Percentiles rank a stretch among this genome's conserved stretches.
Conservation (phyloP, 1,140 invertebrate genomes). For the Pseudomyrmex gracilis region DNA sequence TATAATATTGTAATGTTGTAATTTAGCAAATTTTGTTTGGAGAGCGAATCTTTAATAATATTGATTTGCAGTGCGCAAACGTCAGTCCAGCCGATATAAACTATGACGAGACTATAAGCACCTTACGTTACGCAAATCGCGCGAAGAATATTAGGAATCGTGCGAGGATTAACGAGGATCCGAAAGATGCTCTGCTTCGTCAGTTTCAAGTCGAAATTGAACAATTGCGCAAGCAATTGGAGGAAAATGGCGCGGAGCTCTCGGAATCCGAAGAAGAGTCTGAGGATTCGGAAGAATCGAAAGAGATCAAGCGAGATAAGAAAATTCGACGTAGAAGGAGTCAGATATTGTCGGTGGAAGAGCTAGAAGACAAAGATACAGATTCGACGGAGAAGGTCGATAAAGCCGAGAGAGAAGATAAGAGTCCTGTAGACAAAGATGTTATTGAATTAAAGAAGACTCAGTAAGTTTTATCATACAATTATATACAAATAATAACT, state of each 20-base stretch:
- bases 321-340: conserved; percentile 78
- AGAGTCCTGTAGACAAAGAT: conserved; percentile 81
- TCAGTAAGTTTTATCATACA: conserved; percentile 76
- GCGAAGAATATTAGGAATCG: conserved; percentile 99
- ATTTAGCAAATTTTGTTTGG: conserved; percentile 15
- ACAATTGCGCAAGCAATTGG: conserved; percentile 94
- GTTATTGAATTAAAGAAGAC: conserved; percentile 84
- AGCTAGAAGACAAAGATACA: conserved; percentile 76
- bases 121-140: conserved; percentile 97
- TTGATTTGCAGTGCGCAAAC: conserved; percentile 91
- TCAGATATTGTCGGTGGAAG: conserved; percentile 81
- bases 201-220: conserved; percentile 99
- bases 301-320: conserved; percentile 74
- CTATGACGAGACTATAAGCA: conserved; percentile 99
- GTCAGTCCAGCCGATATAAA: conserved; percentile 98
- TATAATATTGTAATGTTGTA: conserved; percentile 38
- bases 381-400: conserved; percentile 80
- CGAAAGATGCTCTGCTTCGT: conserved; percentile 97
- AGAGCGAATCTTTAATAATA: background rate
- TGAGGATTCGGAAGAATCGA: conserved; percentile 78
- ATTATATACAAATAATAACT: background rate
- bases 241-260: conserved; percentile 86
- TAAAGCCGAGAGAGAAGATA: conserved; percentile 82
- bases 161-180: conserved; percentile 98
- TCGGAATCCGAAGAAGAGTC: conserved; percentile 81